These are phyloP conservation scores for Opisthocomus hoazin DNA, from an alignment of 2,113 vertebrate species.

Conservation along the genomic window DNA sequence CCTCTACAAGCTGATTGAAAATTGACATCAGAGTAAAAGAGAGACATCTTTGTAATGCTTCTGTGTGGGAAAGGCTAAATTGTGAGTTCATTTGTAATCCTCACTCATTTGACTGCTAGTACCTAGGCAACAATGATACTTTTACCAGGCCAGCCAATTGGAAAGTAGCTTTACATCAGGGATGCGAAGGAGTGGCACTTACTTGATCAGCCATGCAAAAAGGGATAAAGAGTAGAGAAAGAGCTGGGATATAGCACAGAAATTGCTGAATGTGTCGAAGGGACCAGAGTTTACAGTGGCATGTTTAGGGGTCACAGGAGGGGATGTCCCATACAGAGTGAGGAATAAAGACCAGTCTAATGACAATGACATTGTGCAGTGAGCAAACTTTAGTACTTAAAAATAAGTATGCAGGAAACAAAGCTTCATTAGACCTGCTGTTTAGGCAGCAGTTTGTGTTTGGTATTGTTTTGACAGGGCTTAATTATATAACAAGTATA, in stretches of 20 bases:
- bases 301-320: background rate
- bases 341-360: background rate
- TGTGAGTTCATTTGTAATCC: background rate
- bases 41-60: background rate
- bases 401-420: background rate
- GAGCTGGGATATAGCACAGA: background rate
- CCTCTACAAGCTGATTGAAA: background rate
- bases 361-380: background rate
- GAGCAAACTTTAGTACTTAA: background rate
- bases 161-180: background rate
- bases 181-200: background rate
- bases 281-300: background rate
- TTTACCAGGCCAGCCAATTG: background rate
- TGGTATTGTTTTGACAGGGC: background rate
- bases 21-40: background rate
- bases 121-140: background rate
- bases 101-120: background rate
- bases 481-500: background rate
- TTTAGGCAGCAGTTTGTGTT: background rate
- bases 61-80: background rate
- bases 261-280: background rate
- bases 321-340: rapidly evolving
- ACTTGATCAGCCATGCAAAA: background rate
- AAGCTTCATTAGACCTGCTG: background rate
- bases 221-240: background rate